Conservation (phyloP, 2,888 invertebrate genomes). For the Malacosoma neustria region DNA sequence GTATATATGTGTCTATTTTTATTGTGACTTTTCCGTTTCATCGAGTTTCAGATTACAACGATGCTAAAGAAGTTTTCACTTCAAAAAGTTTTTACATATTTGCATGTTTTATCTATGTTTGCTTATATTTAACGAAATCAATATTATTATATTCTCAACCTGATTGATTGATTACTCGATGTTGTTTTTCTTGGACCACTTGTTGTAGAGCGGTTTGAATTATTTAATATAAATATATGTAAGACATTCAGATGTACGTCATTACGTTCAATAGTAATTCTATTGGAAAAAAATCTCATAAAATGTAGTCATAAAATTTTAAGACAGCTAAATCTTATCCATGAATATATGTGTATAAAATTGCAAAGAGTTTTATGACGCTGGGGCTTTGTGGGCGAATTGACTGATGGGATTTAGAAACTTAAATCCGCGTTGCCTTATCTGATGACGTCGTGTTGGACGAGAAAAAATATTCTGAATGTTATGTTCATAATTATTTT, state of each 20-base stretch:
- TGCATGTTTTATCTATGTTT: not conserved
- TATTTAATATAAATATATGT: slow-evolving; percentile 19
- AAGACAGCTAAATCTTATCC: not conserved
- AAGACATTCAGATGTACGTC: slow-evolving; percentile 22
- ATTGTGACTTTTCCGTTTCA: no score
- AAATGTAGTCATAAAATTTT: slow-evolving; percentile 6
- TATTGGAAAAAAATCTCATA: slow-evolving; percentile 13
- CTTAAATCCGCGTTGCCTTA: no score
- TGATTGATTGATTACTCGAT: slow-evolving; percentile 15
- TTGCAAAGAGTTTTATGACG: slow-evolving; percentile 3
- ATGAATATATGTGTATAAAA: not conserved
- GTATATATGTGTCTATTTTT: no score
- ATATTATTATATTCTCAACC: no score
- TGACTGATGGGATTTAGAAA: no score
- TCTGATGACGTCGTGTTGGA: no score
- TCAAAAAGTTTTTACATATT: no score
- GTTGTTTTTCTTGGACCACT: slow-evolving; percentile 27
- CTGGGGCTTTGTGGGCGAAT: not conserved
- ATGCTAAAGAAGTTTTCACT: no score
- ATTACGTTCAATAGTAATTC: slow-evolving; percentile 19
- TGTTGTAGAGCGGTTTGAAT: slow-evolving; percentile 20
- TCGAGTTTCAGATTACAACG: no score
- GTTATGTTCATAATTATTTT: no score
- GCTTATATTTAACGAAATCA: not conserved
- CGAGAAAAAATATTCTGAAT: no score